Evolutionary conservation across 2,888 invertebrate genomes (phyloP).

Genomic region (Melieria crassipennis): DNA sequence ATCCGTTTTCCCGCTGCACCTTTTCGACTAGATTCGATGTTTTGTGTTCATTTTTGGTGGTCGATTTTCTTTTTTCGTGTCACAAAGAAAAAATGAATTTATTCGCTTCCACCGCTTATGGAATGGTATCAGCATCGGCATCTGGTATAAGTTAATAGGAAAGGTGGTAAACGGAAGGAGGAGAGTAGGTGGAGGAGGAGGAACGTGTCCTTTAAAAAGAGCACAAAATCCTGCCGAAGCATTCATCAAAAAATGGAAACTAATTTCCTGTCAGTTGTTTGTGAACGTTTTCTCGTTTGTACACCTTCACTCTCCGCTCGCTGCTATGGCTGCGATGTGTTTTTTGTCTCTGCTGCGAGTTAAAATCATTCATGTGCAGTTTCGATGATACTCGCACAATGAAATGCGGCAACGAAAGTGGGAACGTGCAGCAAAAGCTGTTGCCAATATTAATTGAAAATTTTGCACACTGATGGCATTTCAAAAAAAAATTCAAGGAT

Average conservation of each 20-base stretch:
- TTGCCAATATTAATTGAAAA: conserved; percentile 64
- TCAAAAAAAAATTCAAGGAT: conserved; percentile 31
- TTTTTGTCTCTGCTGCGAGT: conserved; percentile 40
- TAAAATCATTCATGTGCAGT: conserved; percentile 43
- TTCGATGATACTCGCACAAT: conserved; percentile 37
- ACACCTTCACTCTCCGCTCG: neutral
- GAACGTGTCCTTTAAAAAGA: conserved; percentile 23
- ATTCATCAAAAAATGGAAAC: conserved; percentile 66
- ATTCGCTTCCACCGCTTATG: too few species aligned
- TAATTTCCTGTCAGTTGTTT: conserved; percentile 65
- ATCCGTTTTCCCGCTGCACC: too few species aligned
- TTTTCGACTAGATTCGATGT: too few species aligned
- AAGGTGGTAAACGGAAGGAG: neutral
- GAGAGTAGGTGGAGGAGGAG: conserved; percentile 29
- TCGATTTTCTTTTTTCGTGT: too few species aligned
- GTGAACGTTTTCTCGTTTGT: conserved; percentile 43
- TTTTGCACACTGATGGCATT: conserved; percentile 65
- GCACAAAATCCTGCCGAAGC: conserved; percentile 60
- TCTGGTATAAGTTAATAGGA: too few species aligned
- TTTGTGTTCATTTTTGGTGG: too few species aligned
- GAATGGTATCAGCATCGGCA: too few species aligned
- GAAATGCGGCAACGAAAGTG: too few species aligned
- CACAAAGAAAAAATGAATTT: too few species aligned
- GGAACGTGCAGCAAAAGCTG: conserved; percentile 27
- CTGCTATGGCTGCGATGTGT: conserved; percentile 10